Percentiles rank a stretch among this genome's conserved stretches.
Evolutionary conservation across 2,888 invertebrate genomes (phyloP).

Genomic region (Rotaria sp.): DNA sequence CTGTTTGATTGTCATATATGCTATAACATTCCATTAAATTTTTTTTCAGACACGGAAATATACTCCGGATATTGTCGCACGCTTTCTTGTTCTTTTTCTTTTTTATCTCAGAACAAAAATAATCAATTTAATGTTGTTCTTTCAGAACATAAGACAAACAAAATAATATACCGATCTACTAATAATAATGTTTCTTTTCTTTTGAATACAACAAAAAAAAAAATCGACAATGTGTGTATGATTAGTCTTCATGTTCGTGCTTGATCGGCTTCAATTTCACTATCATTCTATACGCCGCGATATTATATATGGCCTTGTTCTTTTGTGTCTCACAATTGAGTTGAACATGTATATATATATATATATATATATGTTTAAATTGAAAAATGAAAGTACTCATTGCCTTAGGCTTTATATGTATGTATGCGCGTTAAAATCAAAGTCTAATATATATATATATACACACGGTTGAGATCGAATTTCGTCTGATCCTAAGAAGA

Average conservation of each 20-base stretch:
- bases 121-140: background rate
- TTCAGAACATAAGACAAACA: background rate
- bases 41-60: background rate
- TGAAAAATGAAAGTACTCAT: slow-evolving; percentile 14
- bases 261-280: slow-evolving; percentile 22
- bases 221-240: background rate
- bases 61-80: background rate
- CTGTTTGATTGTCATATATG: background rate
- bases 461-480: background rate
- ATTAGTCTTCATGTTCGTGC: slow-evolving; percentile 6
- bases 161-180: background rate
- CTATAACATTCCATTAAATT: background rate
- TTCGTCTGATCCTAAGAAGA: slow-evolving; percentile 18
- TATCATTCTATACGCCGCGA: slow-evolving; percentile 12
- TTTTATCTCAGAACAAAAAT: background rate
- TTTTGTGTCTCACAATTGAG: slow-evolving; percentile 24
- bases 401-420: background rate
- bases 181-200: slow-evolving; percentile 24
- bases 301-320: slow-evolving; percentile 3
- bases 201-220: background rate
- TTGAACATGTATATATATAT: background rate
- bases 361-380: slow-evolving; percentile 1
- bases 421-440: slow-evolving; percentile 9
- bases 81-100: too few species aligned
- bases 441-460: background rate